Percentiles rank a stretch among this genome's conserved stretches.
These are phyloP conservation scores for Idaea aversata DNA, from an alignment of 2,888 invertebrate species.

Conservation along the genomic window DNA sequence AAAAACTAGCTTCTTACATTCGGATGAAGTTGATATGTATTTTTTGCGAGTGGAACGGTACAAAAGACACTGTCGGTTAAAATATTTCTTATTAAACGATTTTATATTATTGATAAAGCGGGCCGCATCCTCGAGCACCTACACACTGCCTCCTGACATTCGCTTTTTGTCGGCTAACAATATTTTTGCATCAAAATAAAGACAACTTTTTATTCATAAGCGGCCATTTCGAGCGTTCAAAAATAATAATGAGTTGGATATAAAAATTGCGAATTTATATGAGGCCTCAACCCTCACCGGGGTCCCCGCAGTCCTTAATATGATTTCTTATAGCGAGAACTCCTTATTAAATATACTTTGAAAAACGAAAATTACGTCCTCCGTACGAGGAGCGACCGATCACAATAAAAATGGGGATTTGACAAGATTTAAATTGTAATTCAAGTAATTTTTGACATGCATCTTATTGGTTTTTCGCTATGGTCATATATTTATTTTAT, in stretches of 20 bases:
- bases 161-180: constrained; percentile 58
- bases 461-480: constrained; percentile 75
- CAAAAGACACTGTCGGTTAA: constrained; percentile 30
- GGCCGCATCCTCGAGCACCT: constrained; percentile 31
- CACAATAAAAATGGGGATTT: constrained; percentile 77
- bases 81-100: constrained; percentile 44
- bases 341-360: constrained; percentile 76
- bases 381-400: constrained; percentile 53
- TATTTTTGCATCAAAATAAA: constrained; percentile 75
- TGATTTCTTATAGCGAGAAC: constrained; percentile 70
- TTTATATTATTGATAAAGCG: constrained; percentile 40
- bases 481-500: constrained; percentile 53
- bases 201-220: constrained; percentile 71
- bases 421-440: constrained; percentile 80
- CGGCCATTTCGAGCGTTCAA: constrained; percentile 61
- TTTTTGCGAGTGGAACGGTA: constrained; percentile 35
- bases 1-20: constrained; percentile 21
- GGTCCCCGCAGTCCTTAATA: constrained; percentile 52
- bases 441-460: constrained; percentile 75
- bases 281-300: constrained; percentile 45
- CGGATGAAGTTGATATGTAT: constrained; percentile 27
- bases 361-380: constrained; percentile 70
- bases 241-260: constrained; percentile 74
- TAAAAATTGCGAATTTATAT: constrained; percentile 76
- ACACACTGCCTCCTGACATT: constrained; percentile 35